Percentiles rank a stretch among this genome's conserved stretches.
phyloP scores from a whole-genome alignment of 2,797 vertebrate species.

The Betta splendens region DNA sequence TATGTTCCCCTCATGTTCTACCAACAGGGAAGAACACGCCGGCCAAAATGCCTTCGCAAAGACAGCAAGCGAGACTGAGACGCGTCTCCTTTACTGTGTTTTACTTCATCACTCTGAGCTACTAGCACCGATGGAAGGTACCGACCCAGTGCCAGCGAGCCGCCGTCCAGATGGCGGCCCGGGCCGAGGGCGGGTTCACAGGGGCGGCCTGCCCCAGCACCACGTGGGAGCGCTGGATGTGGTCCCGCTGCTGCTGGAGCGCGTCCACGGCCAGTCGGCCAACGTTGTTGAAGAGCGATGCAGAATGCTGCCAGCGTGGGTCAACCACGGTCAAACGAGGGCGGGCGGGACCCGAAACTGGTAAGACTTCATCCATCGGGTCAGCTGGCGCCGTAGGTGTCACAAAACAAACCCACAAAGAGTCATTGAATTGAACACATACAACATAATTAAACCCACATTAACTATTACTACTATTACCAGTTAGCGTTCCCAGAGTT shows the following conservation, averaged over 20 bases:
- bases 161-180: background rate
- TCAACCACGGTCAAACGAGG: constrained; percentile 31
- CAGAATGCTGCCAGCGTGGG: constrained; percentile 13
- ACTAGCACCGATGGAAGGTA: too few relatives aligned
- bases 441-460: too few relatives aligned
- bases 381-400: too few relatives aligned
- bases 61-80: constrained; percentile 33
- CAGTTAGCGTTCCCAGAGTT: background rate
- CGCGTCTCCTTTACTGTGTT: too few relatives aligned
- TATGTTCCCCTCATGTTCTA: constrained; percentile 48
- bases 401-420: too few relatives aligned
- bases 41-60: constrained; percentile 41
- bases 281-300: constrained; percentile 32
- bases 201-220: constrained; percentile 29
- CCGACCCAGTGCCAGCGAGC: too few relatives aligned
- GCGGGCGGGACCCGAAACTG: too few relatives aligned
- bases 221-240: constrained; percentile 34
- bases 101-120: background rate
- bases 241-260: constrained; percentile 27
- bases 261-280: constrained; percentile 23
- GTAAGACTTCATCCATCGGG: too few relatives aligned
- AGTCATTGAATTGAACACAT: too few relatives aligned
- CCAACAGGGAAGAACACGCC: constrained; percentile 33
- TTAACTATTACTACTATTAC: too few relatives aligned
- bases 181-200: constrained; percentile 4